Evolutionary conservation across 1,140 invertebrate species (phyloP), one percentile per base, ranked within the genome.

Genomic region (Meloidogyne chitwoodi): DNA sequence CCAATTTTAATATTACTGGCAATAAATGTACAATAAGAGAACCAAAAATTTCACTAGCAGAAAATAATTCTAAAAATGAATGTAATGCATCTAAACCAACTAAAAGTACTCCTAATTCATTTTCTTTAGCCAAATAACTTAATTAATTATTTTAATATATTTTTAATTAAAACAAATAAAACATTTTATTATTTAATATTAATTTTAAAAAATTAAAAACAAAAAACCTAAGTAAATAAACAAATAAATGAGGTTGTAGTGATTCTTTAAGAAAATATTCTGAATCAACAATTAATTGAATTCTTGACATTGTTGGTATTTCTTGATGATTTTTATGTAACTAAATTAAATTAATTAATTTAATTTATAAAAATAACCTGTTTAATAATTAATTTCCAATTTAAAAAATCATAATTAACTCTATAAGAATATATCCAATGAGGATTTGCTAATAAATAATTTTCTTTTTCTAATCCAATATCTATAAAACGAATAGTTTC

Each of bases 61-160:
- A 77, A 76, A 80, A 84, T 48, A 79, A 22, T 38, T 86, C 84
- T 48, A 87, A 74, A 24, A 86, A 66, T 62, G 65, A 62, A 48
- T 87, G 78, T n/a, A 86, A 64, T n/a, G 80, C 79, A 76, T 86
- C 85, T 29, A 86, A 71, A 62, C 85, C 85, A 61, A 82, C 66
- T 27, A 86, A 68, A 56, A 84, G 73, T 8, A 86, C 79, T 31
- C 83, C 80, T 31, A 86, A 75, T 61, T 87, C 84, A 26, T 70
- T 73, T 75, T 86, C 85, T 48, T 83, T 74, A 12, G 75, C 26
- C 22, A 85, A 68, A 75, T 84, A 85, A 67, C 83, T 82, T 66
- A 75, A 80, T 11, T 11, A 77, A 38, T 41, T 11, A 41, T 41
- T 41, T 11, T 41, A 41, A 41, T 14, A 41, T 16, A 70, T 78